phyloP scores from a whole-genome alignment of 2,113 vertebrate genomes.

The Nicator chloris region DNA sequence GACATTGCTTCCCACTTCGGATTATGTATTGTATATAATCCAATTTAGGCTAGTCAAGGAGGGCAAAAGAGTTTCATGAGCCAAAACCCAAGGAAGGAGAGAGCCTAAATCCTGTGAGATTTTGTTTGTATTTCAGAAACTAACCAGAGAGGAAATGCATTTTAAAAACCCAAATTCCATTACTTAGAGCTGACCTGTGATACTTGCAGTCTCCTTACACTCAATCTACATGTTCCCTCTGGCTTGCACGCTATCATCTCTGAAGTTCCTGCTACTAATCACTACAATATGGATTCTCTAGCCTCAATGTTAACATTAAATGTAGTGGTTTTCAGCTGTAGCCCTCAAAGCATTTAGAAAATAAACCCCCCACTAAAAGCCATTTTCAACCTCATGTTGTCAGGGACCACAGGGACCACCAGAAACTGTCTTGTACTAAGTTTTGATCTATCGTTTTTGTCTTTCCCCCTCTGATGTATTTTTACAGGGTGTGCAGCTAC shows the following conservation, averaged over 20 bases:
- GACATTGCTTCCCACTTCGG: constrained; percentile 42
- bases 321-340: constrained; percentile 24
- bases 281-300: constrained; percentile 35
- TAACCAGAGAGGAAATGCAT: constrained; percentile 12
- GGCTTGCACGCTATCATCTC: constrained; percentile 16
- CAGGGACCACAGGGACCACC: constrained; percentile 24
- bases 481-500: background rate
- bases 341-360: constrained; percentile 30
- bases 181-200: constrained; percentile 16
- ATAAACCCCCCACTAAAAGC: background rate
- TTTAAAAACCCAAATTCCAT: background rate
- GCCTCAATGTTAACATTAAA: constrained; percentile 41
- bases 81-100: background rate
- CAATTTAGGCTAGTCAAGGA: constrained; percentile 35
- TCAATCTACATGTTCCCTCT: background rate
- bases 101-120: constrained; percentile 18
- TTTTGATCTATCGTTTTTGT: background rate
- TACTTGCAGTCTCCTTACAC: background rate
- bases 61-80: background rate
- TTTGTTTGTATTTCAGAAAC: constrained; percentile 43
- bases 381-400: background rate
- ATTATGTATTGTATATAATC: constrained; percentile 43
- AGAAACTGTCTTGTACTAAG: background rate
- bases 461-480: background rate
- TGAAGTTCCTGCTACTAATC: constrained; percentile 52